Conservation (phyloP, 2,797 vertebrate genomes). For the Sebastes nivosus region DNA sequence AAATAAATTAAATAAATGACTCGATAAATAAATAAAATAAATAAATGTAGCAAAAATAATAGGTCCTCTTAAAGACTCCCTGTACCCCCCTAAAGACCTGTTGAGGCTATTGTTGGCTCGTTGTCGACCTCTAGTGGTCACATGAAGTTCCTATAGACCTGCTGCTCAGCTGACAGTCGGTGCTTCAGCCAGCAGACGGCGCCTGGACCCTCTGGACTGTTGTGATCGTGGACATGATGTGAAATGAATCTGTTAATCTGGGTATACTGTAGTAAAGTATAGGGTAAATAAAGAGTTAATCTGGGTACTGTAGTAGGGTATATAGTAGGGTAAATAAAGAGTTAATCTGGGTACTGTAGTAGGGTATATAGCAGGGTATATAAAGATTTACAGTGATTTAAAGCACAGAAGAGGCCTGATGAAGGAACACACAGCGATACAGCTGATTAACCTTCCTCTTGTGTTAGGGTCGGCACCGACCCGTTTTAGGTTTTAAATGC, state of each 20-base stretch:
- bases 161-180: not conserved
- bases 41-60: too few species aligned
- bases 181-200: slow-evolving; percentile 24
- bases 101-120: not conserved
- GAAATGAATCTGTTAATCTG: not conserved
- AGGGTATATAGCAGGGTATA: too few species aligned
- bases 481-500: too few species aligned
- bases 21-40: too few species aligned
- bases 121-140: slow-evolving; percentile 36
- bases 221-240: not conserved
- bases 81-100: too few species aligned
- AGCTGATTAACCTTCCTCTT: not conserved
- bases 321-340: accelerated
- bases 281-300: too few species aligned
- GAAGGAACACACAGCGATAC: not conserved
- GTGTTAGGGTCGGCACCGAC: too few species aligned
- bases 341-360: not conserved
- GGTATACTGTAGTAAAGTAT: too few species aligned
- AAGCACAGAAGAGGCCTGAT: not conserved
- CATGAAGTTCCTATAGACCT: not conserved
- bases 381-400: too few species aligned
- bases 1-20: too few species aligned
- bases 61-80: too few species aligned
- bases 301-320: not conserved
- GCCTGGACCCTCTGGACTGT: not conserved